These are phyloP conservation scores for cattle (Bos taurus) DNA, from an alignment of 2,113 vertebrate species.

Conservation along the genomic window ARS-UCD2.0 NC_037332.1:32607501-32608000, in stretches of 20 bases:
- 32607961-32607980: neutral
- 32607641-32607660: neutral
- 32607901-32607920: neutral
- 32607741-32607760: neutral
- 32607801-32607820: neutral
- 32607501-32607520: conserved; percentile 95
- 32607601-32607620: conserved; percentile 91
- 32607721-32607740: neutral
- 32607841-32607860: neutral
- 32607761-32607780: neutral
- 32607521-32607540: conserved; percentile 92
- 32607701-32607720: neutral
- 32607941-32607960: neutral
- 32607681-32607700: neutral
- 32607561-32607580: conserved; percentile 91
- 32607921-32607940: neutral
- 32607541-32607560: conserved; percentile 91
- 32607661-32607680: neutral
- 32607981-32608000: neutral
- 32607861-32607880: neutral
- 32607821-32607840: neutral
- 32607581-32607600: conserved; percentile 98
- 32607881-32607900: neutral
- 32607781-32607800: neutral
- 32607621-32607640: neutral